Evolutionary conservation across 92 coral and sea anemone genomes (phyloP).

Genomic region (Scolanthus callimorphus): DNA sequence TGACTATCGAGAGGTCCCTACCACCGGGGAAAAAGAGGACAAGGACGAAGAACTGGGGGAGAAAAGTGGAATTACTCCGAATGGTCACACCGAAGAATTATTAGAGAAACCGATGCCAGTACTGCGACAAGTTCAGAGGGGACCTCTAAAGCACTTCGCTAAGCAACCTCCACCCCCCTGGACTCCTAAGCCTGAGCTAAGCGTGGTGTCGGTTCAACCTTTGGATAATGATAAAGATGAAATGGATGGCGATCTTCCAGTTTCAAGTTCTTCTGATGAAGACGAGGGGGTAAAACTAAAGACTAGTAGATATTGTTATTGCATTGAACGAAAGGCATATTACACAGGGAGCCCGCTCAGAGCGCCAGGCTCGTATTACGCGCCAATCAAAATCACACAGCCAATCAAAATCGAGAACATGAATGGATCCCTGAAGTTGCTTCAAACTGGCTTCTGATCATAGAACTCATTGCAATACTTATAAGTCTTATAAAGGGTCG

Average conservation of each 20-base stretch:
- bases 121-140: conserved; percentile 33
- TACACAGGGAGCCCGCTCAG: too few relatives aligned
- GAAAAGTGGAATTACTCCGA: conserved; percentile 21
- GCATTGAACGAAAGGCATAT: too few relatives aligned
- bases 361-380: too few relatives aligned
- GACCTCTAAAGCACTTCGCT: conserved; percentile 36
- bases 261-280: conserved; percentile 89
- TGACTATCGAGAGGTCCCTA: conserved; percentile 78
- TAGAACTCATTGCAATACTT: too few relatives aligned
- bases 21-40: conserved; percentile 56
- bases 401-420: too few relatives aligned
- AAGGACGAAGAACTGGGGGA: conserved; percentile 6
- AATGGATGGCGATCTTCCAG: conserved; percentile 50
- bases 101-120: conserved; percentile 30
- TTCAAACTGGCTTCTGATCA: too few relatives aligned
- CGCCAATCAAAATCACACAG: too few relatives aligned
- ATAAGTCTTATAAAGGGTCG: too few relatives aligned
- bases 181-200: conserved; percentile 93
- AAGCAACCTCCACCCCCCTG: conserved; percentile 76
- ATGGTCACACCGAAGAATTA: conserved; percentile 42
- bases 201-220: conserved; percentile 87
- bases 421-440: too few relatives aligned
- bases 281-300: conserved; percentile 33
- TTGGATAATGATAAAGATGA: conserved; percentile 81
- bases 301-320: too few relatives aligned